Base-by-base conservation (phyloP, 2,113 vertebrate genomes). In the Pelvicachromis taeniatus region DNA sequence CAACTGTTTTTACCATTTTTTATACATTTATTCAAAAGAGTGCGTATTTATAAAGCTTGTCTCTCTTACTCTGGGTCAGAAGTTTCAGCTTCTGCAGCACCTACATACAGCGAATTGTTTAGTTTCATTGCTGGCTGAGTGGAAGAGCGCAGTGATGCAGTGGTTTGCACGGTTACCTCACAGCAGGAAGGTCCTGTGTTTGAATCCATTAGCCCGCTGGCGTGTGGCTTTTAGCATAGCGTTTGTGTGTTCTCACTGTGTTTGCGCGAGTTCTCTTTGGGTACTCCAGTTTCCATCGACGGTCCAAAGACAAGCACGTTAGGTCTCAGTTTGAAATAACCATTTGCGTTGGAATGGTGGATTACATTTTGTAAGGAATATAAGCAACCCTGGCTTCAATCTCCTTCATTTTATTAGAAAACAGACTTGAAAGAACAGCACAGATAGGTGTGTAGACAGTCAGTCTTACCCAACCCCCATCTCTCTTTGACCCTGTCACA, bases 401-500 rank as follows among this genome's bases (percentile, higher is more conserved):
- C 79, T 84, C 68, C 55, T 80, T 45, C 33, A 48, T 29, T 48
- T 78, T 84, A 68, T 56, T 59, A 77, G 40, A 84, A 55, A 48
- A 48, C 29, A 55, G 23, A 35, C 21, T 56, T 80, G 16, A 87
- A 40, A 78, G 84, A 33, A 58, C 52, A 9, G 13, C 7, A 7
- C 19, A 84, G 23, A 21, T n/a, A 33, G 4, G 45, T 29, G 11
- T 54, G 29, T n/a, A 75, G 70, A 5, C 70, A 75, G 1, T 50
- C 68, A 21, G n/a, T 8, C 26, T 42, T n/a, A 31, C 6, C 53
- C 21, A 23, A 31, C 12, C 40, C 7, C 42, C 70, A 23, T 52
- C 53, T 56, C 35, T 85, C 82, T 70, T 38, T 52, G 53, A 23
- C 38, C 48, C 58, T 79, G 84, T 88, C 90, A 82, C 77, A 73